Conservation (phyloP, 2,797 vertebrate species). For the Syndactyla subalaris region DNA sequence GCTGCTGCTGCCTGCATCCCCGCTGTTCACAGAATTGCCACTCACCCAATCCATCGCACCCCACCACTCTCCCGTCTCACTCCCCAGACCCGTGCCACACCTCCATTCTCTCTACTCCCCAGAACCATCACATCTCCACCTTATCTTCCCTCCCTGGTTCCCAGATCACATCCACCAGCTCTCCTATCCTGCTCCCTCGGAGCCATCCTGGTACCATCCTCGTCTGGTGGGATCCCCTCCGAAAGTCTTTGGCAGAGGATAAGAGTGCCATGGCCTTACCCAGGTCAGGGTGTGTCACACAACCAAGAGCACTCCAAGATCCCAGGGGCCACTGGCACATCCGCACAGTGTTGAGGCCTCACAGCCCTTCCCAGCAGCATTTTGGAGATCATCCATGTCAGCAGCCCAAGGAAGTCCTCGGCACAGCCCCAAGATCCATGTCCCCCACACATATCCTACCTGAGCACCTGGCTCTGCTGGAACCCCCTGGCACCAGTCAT, state of each 20-base stretch:
- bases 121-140: not conserved
- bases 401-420: not conserved
- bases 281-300: not conserved
- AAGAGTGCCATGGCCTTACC: not conserved
- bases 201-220: not conserved
- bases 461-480: not conserved
- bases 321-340: not conserved
- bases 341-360: not conserved
- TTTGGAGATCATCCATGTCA: not conserved
- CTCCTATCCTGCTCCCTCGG: accelerated
- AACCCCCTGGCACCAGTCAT: accelerated
- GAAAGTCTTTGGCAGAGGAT: not conserved
- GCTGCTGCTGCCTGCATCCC: not conserved
- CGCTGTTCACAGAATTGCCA: not conserved
- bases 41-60: not conserved
- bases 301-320: not conserved
- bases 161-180: not conserved
- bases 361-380: not conserved
- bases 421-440: not conserved
- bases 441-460: not conserved
- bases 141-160: not conserved
- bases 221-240: not conserved
- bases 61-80: not conserved
- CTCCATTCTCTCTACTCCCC: not conserved
- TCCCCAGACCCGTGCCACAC: not conserved